These are phyloP conservation scores for Eupithecia dodoneata DNA, from an alignment of 2,888 invertebrate genomes.

Conservation along the genomic window DNA sequence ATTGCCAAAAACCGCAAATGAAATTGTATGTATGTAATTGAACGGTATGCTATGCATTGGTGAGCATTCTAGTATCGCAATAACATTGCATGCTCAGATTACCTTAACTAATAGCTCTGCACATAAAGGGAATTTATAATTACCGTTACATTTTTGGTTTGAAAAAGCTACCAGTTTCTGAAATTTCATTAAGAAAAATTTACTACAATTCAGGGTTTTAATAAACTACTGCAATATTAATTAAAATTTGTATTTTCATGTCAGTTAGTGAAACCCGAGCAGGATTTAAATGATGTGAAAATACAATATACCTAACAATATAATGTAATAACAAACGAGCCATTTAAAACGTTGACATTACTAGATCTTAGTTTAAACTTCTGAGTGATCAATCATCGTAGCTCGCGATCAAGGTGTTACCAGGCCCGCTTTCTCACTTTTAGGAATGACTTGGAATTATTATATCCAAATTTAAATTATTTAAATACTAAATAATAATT, in stretches of 20 bases:
- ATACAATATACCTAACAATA: not conserved
- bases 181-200: not conserved
- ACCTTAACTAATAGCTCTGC: not conserved
- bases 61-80: not conserved
- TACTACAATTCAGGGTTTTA: not conserved
- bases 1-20: not conserved
- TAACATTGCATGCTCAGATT: not conserved
- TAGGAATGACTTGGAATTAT: constrained; percentile 14
- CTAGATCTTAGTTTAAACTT: not conserved
- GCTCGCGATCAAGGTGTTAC: not conserved
- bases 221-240: not conserved
- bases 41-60: not conserved
- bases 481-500: constrained; percentile 46
- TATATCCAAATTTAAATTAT: constrained; percentile 6
- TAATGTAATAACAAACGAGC: not conserved
- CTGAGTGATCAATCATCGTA: not conserved
- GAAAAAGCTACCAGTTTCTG: not conserved
- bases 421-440: not conserved
- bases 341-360: not conserved
- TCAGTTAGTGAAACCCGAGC: not conserved
- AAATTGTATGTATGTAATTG: not conserved
- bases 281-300: not conserved
- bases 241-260: too few relatives aligned
- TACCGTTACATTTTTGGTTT: not conserved
- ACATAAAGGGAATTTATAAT: not conserved